Evolutionary conservation across 2,113 vertebrate species (phyloP), one percentile per base, ranked within the genome.

Genomic region (Haemorhous mexicanus): DNA sequence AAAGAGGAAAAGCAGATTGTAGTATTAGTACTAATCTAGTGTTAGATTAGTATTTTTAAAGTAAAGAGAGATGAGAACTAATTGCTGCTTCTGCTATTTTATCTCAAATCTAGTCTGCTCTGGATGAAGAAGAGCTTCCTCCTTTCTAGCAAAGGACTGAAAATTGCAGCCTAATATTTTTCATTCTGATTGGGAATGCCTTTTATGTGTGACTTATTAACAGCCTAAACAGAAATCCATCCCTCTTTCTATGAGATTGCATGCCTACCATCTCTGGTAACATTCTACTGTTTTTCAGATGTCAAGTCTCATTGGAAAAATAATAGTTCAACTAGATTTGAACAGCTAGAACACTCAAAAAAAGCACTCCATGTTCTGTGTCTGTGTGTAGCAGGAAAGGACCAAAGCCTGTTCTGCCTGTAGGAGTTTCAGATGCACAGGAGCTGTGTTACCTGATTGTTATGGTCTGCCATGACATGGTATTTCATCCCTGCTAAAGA

Each of bases 391-490:
- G 37, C 26, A 35, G 20, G 23, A 22, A 89, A 75, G 46, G 62
- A 89, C 67, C 37, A 87, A 44, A 69, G n/a, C 41, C 27, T 83
- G 5, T 13, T 59, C 32, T n/a, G 59, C 37, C 70, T 63, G 41
- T 7, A 73, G 15, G 26, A 67, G 62, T 50, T 90, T 30, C 4
- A 49, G 47, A 33, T 16, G 49, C 27, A 19, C 49, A 78, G 70
- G 7, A 87, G 50, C 9, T 18, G 21, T 26, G 41, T 97, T 97
- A 99, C 99, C 99, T 99, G 96, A 80, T 98, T 98, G 89, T 98
- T 99, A 95, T 99, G 99, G 91, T 99, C 99, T 43, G 99, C 99
- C 99, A 99, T 99, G 97, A 99, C 96, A 32, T 99, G 99, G 93
- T 99, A 99, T 96, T 99, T 99, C 98, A 99, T 99, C 86, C 99